Percentiles rank a stretch among this genome's conserved stretches.
These are phyloP conservation scores for Apus apus DNA, from an alignment of 2,113 vertebrate genomes.

Conservation along the genomic window DNA sequence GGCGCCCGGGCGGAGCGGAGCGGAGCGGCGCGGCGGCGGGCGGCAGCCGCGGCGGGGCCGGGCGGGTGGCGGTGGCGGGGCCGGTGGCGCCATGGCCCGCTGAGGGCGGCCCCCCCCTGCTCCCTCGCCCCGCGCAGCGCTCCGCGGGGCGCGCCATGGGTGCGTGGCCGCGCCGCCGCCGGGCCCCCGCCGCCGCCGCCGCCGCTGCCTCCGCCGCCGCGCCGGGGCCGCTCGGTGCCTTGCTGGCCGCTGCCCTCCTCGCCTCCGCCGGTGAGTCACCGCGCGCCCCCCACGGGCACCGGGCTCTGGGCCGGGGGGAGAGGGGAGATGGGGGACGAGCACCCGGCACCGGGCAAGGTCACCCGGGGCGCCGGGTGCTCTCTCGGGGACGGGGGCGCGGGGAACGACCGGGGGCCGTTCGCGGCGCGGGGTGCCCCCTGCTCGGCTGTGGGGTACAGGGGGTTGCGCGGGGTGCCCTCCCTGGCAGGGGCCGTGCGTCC, in stretches of 20 bases:
- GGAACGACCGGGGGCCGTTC: background rate
- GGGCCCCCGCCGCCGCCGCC: background rate
- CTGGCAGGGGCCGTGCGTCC: background rate
- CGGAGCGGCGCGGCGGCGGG: background rate
- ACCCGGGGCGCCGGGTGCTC: background rate
- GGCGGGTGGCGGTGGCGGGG: background rate
- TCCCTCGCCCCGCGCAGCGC: constrained; percentile 44
- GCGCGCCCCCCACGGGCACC: background rate
- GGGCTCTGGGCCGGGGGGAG: background rate
- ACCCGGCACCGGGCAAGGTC: background rate
- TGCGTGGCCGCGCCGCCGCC: background rate
- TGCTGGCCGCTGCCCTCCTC: background rate
- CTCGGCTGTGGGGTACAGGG: background rate
- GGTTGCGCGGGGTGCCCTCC: background rate
- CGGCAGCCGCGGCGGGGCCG: background rate
- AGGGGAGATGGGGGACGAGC: too few relatives aligned
- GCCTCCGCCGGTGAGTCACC: constrained; percentile 1
- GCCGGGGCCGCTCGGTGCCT: background rate
- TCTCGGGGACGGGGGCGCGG: background rate
- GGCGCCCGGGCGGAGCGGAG: background rate
- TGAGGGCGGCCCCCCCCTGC: background rate
- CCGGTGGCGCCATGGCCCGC: background rate
- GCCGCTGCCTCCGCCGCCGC: background rate
- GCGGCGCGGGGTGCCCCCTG: background rate
- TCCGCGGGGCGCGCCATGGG: background rate